phyloP scores from a whole-genome alignment of 2,113 vertebrate genomes.

The Motacilla alba region DNA sequence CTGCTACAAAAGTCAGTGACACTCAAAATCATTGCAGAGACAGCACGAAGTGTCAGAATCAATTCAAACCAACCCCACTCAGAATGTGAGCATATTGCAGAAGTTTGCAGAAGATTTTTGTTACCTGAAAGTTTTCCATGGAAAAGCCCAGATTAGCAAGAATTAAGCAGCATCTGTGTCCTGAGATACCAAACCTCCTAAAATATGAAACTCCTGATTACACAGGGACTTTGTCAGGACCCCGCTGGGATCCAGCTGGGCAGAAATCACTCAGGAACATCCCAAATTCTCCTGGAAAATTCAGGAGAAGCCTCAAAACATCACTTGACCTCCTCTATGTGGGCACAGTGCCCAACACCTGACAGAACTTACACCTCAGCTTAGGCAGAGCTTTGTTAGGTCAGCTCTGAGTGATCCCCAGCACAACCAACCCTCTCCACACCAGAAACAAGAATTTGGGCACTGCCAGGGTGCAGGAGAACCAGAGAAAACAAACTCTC shows the following conservation, averaged over 20 bases:
- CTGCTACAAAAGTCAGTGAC: fast-evolving
- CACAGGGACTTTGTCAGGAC: neutral
- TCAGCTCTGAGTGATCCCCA: neutral
- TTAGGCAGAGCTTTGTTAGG: neutral
- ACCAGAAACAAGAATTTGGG: fast-evolving
- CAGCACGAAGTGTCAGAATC: fast-evolving
- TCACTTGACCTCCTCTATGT: no score
- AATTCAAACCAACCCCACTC: neutral
- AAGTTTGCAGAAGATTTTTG: neutral
- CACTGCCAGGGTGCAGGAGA: neutral
- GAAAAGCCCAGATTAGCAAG: neutral
- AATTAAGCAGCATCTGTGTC: fast-evolving
- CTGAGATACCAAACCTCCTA: neutral
- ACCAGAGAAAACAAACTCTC: neutral
- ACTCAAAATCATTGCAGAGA: neutral
- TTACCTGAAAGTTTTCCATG: neutral
- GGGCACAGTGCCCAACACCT: neutral
- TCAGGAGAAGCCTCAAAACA: neutral
- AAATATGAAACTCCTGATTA: neutral
- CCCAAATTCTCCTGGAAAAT: neutral
- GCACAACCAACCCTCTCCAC: neutral
- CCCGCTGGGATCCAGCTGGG: fast-evolving
- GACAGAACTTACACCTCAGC: fast-evolving
- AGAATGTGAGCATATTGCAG: neutral
- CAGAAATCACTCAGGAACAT: neutral